These are phyloP conservation scores for Sebastes trivittatus DNA, from an alignment of 2,797 vertebrate genomes.

Conservation along the genomic window DNA sequence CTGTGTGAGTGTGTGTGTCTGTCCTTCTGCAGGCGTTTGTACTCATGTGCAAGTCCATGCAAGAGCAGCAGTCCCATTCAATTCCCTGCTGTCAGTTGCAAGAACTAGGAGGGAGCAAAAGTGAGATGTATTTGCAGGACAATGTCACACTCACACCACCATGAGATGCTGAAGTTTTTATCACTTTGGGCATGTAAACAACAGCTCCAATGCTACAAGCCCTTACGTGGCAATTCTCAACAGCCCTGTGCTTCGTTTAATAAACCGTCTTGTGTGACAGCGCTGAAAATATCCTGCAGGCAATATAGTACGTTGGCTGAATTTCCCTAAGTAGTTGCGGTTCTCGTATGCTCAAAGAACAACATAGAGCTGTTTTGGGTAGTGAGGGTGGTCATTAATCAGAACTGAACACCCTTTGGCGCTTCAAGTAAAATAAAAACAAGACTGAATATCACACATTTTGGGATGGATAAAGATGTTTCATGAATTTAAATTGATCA, in stretches of 20 bases:
- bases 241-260: slow-evolving; percentile 38
- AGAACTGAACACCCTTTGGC: slow-evolving; percentile 1
- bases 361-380: slow-evolving; percentile 24
- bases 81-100: neutral
- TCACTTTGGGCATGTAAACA: slow-evolving; percentile 34
- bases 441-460: slow-evolving; percentile 3
- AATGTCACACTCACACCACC: slow-evolving; percentile 7
- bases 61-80: neutral
- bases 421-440: slow-evolving; percentile 6
- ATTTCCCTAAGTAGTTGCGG: slow-evolving; percentile 42
- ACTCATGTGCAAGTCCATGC: neutral
- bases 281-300: slow-evolving; percentile 40
- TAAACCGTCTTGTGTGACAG: slow-evolving; percentile 35
- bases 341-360: slow-evolving; percentile 24
- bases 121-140: slow-evolving; percentile 11
- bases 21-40: neutral
- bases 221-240: slow-evolving; percentile 23
- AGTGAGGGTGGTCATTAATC: slow-evolving; percentile 31
- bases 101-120: neutral
- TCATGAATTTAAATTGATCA: neutral
- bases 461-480: neutral
- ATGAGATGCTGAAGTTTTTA: slow-evolving; percentile 16
- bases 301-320: slow-evolving; percentile 22
- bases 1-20: neutral
- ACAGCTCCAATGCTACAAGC: slow-evolving; percentile 6